Base-by-base conservation (phyloP, 2,888 invertebrate genomes). In the Apodemia mormo region DNA sequence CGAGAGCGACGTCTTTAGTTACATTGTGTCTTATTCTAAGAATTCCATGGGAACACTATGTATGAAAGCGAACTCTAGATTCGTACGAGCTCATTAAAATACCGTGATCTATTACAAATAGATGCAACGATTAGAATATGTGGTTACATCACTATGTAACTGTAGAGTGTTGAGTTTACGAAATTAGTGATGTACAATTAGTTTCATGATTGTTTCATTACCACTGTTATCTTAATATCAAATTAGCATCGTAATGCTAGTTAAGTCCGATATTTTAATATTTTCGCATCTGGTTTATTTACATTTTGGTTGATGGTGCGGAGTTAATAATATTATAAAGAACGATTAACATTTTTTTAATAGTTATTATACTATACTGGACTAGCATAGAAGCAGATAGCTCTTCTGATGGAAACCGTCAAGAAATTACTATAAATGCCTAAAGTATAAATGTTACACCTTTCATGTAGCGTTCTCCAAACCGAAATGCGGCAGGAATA, bases 11-110 rank as follows among this genome's bases (percentile, higher is more conserved):
- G 85, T 87, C 89, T 92, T 90, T 86, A 75, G 88, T 92, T 92
- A 90, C 93, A 91, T 89, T 90, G 84, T 86, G 88, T 86, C 85
- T 87, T 85, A 84, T 93, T 92, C 93, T 80, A 72, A 88, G 92
- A 92, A 93, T 85, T 78, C 85, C 91, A 90, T 92, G 92, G 88
- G 93, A 92, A 92, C 78, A 78, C 75, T 74, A 74, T 76, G 76
- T 74, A 75, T 77, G 79, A 76, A 76, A 76, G 77, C 75, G 72
- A 77, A 78, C 75, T 79, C 72, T 75, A 76, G 74, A 71, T 64
- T 33, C 22, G 61, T 64, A 68, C 49, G 33, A 61, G 61, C 61
- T 61, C 61, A 61, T 61, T 61, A 61, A 61, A 61, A 61, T 73
- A 66, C 65, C 43, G 22, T 66, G 65, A 43, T 45, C 65, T 66